Conservation (phyloP, 2,113 vertebrate genomes). For the Epinephelus moara region DNA sequence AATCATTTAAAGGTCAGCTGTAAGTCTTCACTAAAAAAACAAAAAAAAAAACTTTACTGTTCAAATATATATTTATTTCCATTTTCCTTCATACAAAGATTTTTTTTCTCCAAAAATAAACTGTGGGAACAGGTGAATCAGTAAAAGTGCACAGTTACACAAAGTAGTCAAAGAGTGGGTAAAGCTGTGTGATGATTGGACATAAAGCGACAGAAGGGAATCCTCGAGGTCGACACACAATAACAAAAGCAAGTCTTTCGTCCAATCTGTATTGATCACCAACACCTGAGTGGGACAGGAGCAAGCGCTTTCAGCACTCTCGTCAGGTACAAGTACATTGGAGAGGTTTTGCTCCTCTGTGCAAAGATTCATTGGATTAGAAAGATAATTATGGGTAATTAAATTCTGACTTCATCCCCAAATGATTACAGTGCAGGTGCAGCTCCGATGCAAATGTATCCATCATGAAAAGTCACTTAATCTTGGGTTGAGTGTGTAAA, state of each 20-base stretch:
- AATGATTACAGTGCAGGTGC: slow-evolving; percentile 61
- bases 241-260: slow-evolving; percentile 23
- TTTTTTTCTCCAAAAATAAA: slow-evolving; percentile 67
- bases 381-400: slow-evolving; percentile 49
- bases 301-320: slow-evolving; percentile 28
- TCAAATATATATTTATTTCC: slow-evolving; percentile 84
- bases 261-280: slow-evolving; percentile 53
- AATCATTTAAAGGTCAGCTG: slow-evolving; percentile 1
- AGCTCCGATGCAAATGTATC: slow-evolving; percentile 31
- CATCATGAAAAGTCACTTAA: slow-evolving; percentile 30
- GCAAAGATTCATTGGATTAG: slow-evolving; percentile 60
- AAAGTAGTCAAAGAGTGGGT: slow-evolving; percentile 42
- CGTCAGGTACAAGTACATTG: slow-evolving; percentile 5
- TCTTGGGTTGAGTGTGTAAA: slow-evolving; percentile 4
- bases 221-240: slow-evolving; percentile 38
- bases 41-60: slow-evolving; percentile 32
- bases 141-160: slow-evolving; percentile 69
- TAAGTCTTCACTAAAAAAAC: slow-evolving; percentile 1
- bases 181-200: slow-evolving; percentile 64
- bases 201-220: slow-evolving; percentile 49
- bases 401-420: slow-evolving; percentile 35
- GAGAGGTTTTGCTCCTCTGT: slow-evolving; percentile 53
- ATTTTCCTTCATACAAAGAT: slow-evolving; percentile 77
- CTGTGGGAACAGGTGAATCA: slow-evolving; percentile 63
- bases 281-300: slow-evolving; percentile 70